These are phyloP conservation scores for Podargus strigoides DNA, from an alignment of 2,797 vertebrate genomes.

Conservation along the genomic window DNA sequence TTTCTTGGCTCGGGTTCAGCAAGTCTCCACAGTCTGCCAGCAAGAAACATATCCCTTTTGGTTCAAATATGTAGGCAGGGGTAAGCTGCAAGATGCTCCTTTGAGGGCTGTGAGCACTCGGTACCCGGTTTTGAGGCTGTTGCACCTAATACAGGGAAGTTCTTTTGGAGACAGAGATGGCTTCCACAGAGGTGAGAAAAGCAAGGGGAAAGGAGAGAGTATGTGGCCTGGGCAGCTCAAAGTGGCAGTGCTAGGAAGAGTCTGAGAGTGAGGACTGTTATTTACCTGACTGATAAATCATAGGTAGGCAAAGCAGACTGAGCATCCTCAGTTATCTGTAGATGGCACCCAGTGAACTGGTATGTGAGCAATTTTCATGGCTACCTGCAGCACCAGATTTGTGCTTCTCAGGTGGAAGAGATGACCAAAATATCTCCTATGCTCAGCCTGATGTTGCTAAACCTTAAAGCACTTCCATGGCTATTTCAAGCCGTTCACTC, in stretches of 20 bases:
- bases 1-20: background rate
- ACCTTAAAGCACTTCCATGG: background rate
- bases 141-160: background rate
- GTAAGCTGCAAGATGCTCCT: background rate
- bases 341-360: background rate
- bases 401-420: background rate
- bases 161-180: background rate
- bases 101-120: background rate
- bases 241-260: background rate
- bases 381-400: background rate
- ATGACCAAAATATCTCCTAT: background rate
- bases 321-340: background rate
- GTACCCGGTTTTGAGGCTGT: background rate
- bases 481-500: background rate
- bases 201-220: background rate
- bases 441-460: background rate
- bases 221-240: background rate
- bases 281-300: background rate
- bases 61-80: background rate
- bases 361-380: background rate
- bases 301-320: background rate
- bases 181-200: background rate
- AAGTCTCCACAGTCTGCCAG: background rate
- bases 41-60: background rate
- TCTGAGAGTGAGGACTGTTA: background rate